Evolutionary conservation across 2,888 invertebrate genomes (phyloP).

Genomic region (Ochropleura leucogaster): DNA sequence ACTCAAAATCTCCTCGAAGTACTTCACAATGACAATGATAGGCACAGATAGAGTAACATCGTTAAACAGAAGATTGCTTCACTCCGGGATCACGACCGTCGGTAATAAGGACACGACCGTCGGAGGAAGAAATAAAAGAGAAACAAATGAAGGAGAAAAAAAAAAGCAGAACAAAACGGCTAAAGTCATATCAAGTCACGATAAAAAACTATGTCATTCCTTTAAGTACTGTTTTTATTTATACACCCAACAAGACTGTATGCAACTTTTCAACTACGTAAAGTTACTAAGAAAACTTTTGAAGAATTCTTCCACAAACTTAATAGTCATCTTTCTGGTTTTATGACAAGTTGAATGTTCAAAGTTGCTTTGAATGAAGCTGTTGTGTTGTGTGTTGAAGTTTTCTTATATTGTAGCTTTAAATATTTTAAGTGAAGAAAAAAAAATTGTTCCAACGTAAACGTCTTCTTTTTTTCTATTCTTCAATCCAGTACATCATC

Average conservation of each 20-base stretch:
- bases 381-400: slow-evolving; percentile 27
- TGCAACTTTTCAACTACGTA: slow-evolving; percentile 41
- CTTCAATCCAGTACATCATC: too few species aligned
- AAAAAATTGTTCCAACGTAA: background rate
- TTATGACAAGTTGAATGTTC: slow-evolving; percentile 59
- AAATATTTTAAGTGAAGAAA: background rate
- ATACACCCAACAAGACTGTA: slow-evolving; percentile 38
- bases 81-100: too few species aligned
- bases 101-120: too few species aligned
- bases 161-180: slow-evolving; percentile 20
- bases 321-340: slow-evolving; percentile 55
- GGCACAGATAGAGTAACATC: too few species aligned
- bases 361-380: slow-evolving; percentile 49
- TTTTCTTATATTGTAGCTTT: slow-evolving; percentile 15
- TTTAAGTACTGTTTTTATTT: slow-evolving; percentile 45
- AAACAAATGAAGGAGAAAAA: slow-evolving; percentile 17
- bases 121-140: background rate
- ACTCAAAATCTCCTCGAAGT: too few species aligned
- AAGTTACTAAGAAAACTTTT: slow-evolving; percentile 48
- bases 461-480: too few species aligned
- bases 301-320: slow-evolving; percentile 54
- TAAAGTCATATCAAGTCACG: slow-evolving; percentile 36
- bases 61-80: too few species aligned
- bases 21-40: too few species aligned
- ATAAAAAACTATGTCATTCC: slow-evolving; percentile 35